phyloP scores from a whole-genome alignment of 2,888 invertebrate species.

The Leistus spinibarbis region DNA sequence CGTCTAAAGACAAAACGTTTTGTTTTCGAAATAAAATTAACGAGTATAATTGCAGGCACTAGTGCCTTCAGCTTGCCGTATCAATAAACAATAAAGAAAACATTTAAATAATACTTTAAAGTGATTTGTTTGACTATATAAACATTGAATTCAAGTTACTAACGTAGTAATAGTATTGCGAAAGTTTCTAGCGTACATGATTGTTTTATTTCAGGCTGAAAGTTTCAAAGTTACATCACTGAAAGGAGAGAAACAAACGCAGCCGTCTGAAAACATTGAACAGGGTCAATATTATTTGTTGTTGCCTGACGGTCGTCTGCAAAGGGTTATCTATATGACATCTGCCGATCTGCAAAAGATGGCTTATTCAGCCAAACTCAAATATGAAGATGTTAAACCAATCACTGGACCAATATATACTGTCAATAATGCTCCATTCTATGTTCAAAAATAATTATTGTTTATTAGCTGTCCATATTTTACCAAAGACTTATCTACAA shows the following conservation, averaged over 20 bases:
- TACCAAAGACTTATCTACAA: background rate
- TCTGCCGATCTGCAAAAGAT: constrained; percentile 54
- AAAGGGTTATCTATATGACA: constrained; percentile 54
- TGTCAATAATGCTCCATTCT: background rate
- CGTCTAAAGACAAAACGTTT: no score
- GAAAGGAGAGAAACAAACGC: constrained; percentile 4
- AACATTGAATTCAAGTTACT: background rate
- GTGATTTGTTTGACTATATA: background rate
- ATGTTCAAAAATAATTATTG: background rate
- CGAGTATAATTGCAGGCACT: no score
- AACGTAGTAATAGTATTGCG: background rate
- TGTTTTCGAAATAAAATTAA: no score
- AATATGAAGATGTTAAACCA: constrained; percentile 55
- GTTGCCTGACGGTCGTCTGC: constrained; percentile 55
- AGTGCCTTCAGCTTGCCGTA: no score
- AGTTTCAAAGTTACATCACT: constrained; percentile 17
- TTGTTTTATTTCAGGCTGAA: constrained; percentile 15
- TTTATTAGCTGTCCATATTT: background rate
- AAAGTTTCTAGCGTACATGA: background rate
- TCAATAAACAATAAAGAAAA: no score
- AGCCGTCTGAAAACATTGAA: constrained; percentile 41
- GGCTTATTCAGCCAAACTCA: constrained; percentile 55
- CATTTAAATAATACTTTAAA: background rate
- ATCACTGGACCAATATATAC: constrained; percentile 54
- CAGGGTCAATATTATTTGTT: constrained; percentile 55